Conservation (phyloP, 92 coral and sea anemone genomes). For the Porites rus region DNA sequence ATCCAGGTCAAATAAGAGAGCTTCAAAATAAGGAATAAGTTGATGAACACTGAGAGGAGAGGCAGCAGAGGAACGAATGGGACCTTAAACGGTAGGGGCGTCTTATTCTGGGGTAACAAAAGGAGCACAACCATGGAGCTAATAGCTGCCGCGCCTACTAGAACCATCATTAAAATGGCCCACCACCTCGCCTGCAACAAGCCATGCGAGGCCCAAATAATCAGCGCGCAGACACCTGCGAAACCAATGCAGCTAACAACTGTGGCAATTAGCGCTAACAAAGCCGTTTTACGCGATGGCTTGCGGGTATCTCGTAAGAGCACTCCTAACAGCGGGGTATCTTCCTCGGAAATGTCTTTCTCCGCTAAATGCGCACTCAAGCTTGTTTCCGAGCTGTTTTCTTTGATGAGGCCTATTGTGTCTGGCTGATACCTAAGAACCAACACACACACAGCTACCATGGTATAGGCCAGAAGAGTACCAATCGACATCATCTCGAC, state of each 20-base stretch:
- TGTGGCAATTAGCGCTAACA: conserved; percentile 49
- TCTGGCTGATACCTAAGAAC: conserved; percentile 87
- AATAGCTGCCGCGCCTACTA: conserved; percentile 45
- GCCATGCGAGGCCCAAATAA: conserved; percentile 73
- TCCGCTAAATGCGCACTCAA: conserved; percentile 2
- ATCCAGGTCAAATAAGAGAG: conserved; percentile 86
- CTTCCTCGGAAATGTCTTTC: conserved; percentile 6
- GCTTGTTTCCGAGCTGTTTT: conserved; percentile 27
- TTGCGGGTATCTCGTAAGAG: neutral
- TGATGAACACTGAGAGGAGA: conserved; percentile 77
- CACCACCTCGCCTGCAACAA: conserved; percentile 60
- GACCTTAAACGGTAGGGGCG: conserved; percentile 90
- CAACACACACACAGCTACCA: conserved; percentile 89
- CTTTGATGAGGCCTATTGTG: conserved; percentile 69
- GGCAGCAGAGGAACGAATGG: conserved; percentile 91
- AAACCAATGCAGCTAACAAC: conserved; percentile 40
- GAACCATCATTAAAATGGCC: conserved; percentile 67
- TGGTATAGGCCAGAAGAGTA: conserved; percentile 87
- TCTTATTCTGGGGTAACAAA: conserved; percentile 83
- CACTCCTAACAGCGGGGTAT: conserved; percentile 13
- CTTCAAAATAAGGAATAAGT: conserved; percentile 81
- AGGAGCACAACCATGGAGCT: conserved; percentile 60
- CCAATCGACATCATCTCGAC: conserved; percentile 95
- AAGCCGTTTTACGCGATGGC: conserved; percentile 67
- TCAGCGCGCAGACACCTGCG: conserved; percentile 53